Percentiles rank a stretch among this genome's conserved stretches.
Evolutionary conservation across 2,888 invertebrate species (phyloP).

Genomic region (Parnassius mnemosyne): DNA sequence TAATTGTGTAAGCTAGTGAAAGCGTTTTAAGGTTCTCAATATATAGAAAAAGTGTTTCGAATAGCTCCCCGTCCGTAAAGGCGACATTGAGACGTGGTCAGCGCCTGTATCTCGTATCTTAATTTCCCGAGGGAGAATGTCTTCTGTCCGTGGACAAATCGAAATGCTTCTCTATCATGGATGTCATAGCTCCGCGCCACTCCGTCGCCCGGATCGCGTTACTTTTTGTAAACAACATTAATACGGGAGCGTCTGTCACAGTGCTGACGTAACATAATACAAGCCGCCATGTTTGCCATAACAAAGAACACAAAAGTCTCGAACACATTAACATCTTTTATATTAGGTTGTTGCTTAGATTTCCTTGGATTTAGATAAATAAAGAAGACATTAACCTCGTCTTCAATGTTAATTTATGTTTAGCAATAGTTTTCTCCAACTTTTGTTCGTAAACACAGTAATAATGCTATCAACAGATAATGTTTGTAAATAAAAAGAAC

Average conservation of each 20-base stretch:
- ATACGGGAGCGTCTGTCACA: conserved; percentile 33
- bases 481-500: conserved; percentile 24
- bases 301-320: conserved; percentile 27
- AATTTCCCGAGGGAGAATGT: conserved; percentile 72
- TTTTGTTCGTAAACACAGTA: conserved; percentile 28
- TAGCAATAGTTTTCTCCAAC: conserved; percentile 25
- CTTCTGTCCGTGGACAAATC: conserved; percentile 67
- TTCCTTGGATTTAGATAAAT: conserved; percentile 26
- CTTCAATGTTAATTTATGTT: conserved; percentile 25
- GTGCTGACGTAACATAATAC: conserved; percentile 34
- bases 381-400: conserved; percentile 26
- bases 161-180: conserved; percentile 58
- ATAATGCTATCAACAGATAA: conserved; percentile 25
- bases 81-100: conserved; percentile 57
- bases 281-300: conserved; percentile 31
- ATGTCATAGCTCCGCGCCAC: conserved; percentile 51
- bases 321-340: conserved; percentile 26
- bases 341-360: conserved; percentile 28
- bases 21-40: conserved; percentile 24
- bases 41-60: conserved; percentile 26
- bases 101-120: conserved; percentile 59
- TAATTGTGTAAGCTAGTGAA: conserved; percentile 27
- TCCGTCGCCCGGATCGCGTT: conserved; percentile 47
- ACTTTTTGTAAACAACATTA: conserved; percentile 57
- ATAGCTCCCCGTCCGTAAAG: conserved; percentile 22